Conservation (phyloP, 2,888 invertebrate genomes). For the Adineta ricciae region DNA sequence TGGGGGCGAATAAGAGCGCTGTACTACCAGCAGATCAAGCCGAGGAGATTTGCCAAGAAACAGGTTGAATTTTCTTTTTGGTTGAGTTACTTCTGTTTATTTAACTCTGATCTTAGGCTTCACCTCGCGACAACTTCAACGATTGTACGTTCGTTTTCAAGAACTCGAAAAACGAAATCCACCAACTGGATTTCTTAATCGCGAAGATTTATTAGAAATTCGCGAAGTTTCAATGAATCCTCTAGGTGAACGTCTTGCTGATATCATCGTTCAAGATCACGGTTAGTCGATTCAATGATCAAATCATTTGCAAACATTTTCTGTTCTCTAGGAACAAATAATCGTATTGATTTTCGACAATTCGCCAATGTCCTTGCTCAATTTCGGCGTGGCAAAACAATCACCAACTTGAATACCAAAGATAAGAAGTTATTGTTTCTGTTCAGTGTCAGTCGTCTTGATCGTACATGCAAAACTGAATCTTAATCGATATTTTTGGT, state of each 20-base stretch:
- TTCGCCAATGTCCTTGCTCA: slow-evolving; percentile 25
- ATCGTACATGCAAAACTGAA: not conserved
- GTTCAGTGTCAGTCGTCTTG: not conserved
- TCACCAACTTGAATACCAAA: slow-evolving; percentile 15
- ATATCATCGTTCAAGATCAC: slow-evolving; percentile 29
- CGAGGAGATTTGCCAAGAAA: not conserved
- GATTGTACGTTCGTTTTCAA: slow-evolving; percentile 27
- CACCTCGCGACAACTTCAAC: slow-evolving; percentile 26
- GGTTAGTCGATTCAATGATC: not conserved
- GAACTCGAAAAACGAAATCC: not conserved
- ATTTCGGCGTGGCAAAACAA: slow-evolving; percentile 26
- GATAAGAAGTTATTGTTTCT: slow-evolving; percentile 29
- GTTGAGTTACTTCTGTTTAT: not conserved
- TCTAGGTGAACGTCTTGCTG: slow-evolving; percentile 23
- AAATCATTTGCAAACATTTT: not conserved
- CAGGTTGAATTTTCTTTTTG: not conserved
- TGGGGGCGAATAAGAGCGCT: not conserved
- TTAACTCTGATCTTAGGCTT: not conserved
- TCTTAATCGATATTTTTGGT: not conserved
- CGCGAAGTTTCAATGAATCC: slow-evolving; percentile 27
- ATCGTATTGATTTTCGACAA: slow-evolving; percentile 28
- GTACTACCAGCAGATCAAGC: not conserved
- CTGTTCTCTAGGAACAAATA: slow-evolving; percentile 4
- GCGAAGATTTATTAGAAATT: slow-evolving; percentile 22
- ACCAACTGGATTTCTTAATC: not conserved